These are phyloP conservation scores for Orthosia gracilis DNA, from an alignment of 2,888 invertebrate species.

Conservation along the genomic window DNA sequence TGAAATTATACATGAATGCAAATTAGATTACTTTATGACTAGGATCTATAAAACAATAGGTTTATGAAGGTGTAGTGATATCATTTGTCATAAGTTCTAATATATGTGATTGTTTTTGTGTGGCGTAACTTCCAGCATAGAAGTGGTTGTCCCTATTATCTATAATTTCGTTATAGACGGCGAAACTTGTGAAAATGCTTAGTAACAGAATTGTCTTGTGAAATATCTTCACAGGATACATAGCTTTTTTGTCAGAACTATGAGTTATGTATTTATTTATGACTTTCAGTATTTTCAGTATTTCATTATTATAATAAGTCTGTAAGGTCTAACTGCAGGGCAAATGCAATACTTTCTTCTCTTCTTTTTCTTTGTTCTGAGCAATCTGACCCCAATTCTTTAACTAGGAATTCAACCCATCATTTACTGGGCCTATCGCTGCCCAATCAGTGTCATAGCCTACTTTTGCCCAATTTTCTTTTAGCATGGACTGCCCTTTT, in stretches of 20 bases:
- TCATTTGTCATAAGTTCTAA: neutral
- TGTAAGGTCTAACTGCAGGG: neutral
- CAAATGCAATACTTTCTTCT: neutral
- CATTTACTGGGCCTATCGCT: neutral
- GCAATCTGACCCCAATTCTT: neutral
- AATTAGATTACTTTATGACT: slow-evolving; percentile 18
- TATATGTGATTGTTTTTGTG: slow-evolving; percentile 8
- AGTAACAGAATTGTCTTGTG: neutral
- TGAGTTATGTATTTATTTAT: neutral
- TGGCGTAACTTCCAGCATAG: neutral
- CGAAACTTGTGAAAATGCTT: neutral
- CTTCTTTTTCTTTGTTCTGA: neutral
- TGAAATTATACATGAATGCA: slow-evolving; percentile 30
- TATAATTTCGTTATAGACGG: too few relatives aligned
- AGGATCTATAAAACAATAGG: slow-evolving; percentile 22
- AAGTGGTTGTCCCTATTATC: neutral
- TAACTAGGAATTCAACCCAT: neutral
- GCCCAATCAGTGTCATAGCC: neutral
- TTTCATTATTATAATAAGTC: too few relatives aligned
- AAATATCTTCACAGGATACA: neutral
- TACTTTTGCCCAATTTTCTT: neutral
- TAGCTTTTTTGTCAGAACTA: neutral
- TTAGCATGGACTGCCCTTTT: neutral
- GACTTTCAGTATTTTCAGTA: neutral
- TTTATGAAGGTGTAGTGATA: slow-evolving; percentile 13